Base-by-base conservation (phyloP, 2,797 vertebrate species). In the Emydoidea blandingii region DNA sequence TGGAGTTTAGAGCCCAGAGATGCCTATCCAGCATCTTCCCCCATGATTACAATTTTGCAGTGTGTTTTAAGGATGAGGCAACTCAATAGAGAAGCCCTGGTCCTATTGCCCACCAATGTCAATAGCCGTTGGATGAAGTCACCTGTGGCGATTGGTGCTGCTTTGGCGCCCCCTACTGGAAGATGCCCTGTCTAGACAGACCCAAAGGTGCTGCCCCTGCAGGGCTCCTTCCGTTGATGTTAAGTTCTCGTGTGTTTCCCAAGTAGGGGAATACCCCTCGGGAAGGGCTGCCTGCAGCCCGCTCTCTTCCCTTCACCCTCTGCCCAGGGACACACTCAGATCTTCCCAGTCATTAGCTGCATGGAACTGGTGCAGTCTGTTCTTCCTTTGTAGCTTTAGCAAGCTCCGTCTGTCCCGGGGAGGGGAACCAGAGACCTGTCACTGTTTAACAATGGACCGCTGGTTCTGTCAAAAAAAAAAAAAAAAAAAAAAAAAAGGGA, bases 391-490 rank as follows among this genome's bases (percentile, higher is more conserved):
- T 83, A 50, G 83, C 86, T 93, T 76, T 82, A 72, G 72, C 62
- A 54, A 95, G n/a, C 53, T 93, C 89, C 50, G 65, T 88, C 88
- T 81, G 44, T 92, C 83, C 56, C 84, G 53, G 18, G 10, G 44
- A 53, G 52, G 7, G 44, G 76, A 88, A 76, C 52, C 53, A 3
- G 34, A 68, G 37, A 68, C n/a, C 18, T 83, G 95, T 81, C 53
- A 49, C 44, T 47, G 29, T n/a, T 52, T 29, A 95, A 79, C 0
- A 1, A 59, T 47, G 59, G 44, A 72, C 79, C 80, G n/a, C 68
- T 81, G 53, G 52, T 95, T 44, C 21, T 89, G 34, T 52, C 9
- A 62, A 3, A 96, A n/a, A 96, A n/a, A 82, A 93, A 90, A 62
- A 3, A 96, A n/a, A 96, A n/a, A 82, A 93, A 90, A 11, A 41